Conservation (phyloP, 2,113 vertebrate genomes). For the Miniopterus natalensis region DNA sequence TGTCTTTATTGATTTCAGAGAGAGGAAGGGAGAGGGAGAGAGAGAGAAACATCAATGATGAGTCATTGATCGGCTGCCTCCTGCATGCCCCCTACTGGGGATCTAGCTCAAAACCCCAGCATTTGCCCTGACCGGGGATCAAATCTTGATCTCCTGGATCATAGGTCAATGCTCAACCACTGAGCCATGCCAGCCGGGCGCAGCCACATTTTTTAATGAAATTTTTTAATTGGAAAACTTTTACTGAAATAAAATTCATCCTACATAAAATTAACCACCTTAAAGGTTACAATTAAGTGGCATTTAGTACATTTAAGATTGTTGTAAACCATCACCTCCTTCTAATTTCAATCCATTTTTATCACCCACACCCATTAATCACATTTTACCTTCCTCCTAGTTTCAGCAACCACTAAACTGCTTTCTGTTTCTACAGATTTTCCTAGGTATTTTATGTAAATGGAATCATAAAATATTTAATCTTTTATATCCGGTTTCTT, state of each 20-base stretch:
- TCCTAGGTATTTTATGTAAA: conserved; percentile 6
- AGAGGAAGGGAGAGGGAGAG: too few relatives aligned
- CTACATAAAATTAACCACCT: conserved; percentile 12
- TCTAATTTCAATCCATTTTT: conserved; percentile 21
- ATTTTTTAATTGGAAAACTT: conserved; percentile 23
- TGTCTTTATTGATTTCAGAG: too few relatives aligned
- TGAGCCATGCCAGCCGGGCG: too few relatives aligned
- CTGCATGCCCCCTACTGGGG: too few relatives aligned
- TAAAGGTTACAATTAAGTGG: conserved; percentile 42
- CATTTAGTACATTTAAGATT: conserved; percentile 5
- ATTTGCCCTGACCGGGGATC: too few relatives aligned
- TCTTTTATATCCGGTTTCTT: conserved; percentile 27
- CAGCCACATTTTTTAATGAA: not conserved
- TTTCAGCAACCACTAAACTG: not conserved
- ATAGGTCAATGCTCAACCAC: too few relatives aligned
- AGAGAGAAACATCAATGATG: too few relatives aligned
- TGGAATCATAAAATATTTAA: not conserved
- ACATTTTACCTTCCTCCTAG: not conserved
- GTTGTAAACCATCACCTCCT: not conserved
- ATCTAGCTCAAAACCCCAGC: too few relatives aligned
- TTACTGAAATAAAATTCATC: conserved; percentile 33
- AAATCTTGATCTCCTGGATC: too few relatives aligned
- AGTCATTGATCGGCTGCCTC: too few relatives aligned
- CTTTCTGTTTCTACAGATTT: conserved; percentile 27
- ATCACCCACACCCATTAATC: not conserved